Base-by-base conservation (phyloP, 1,140 invertebrate species). In the Ips typographus region DNA sequence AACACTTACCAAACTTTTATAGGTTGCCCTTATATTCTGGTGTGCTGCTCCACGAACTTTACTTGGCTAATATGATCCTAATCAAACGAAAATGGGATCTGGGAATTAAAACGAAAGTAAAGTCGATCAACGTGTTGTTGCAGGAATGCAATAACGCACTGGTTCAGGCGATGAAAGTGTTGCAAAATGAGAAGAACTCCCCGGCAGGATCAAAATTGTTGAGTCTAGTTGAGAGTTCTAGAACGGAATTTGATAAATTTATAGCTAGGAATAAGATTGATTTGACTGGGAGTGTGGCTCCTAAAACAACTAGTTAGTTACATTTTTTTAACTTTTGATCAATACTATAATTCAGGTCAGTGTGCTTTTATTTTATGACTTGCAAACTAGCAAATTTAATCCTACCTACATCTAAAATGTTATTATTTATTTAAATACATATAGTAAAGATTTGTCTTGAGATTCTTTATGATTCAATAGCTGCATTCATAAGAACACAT, bases 31-130 rank as follows among this genome's bases (percentile, higher is more conserved):
- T 93, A 42, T 93, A 93, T 73, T 84, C 85, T 1, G 86, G 87
- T n/a, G 88, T 92, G 37, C 81, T 91, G 41, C 82, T 89, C 44
- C 85, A 90, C 61, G 91, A 93, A 79, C 80, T 92, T 2, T 78
- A 85, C 65, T 78, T 88, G 74, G 85, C 86, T 22, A 73, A 88
- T 75, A 71, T 87, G 72, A 80, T 86, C 66, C 81, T 84, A 62
- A 79, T 83, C 3, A 83, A 84, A 52, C 76, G 84, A 51, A 83
- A 83, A 70, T 75, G 79, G 66, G 82, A 85, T 63, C 73, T 76
- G 51, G 82, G 83, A 66, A 78, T 76, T 40, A 79, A 81, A 71
- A 73, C 73, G 39, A 76, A 74, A 63, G 74, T 77, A 39, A 77
- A 78, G 39, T 73, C 73, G 37, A 71, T 81, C n/a, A 51, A 77